phyloP scores from a whole-genome alignment of 2,113 vertebrate genomes.

The Colossoma macropomum region DNA sequence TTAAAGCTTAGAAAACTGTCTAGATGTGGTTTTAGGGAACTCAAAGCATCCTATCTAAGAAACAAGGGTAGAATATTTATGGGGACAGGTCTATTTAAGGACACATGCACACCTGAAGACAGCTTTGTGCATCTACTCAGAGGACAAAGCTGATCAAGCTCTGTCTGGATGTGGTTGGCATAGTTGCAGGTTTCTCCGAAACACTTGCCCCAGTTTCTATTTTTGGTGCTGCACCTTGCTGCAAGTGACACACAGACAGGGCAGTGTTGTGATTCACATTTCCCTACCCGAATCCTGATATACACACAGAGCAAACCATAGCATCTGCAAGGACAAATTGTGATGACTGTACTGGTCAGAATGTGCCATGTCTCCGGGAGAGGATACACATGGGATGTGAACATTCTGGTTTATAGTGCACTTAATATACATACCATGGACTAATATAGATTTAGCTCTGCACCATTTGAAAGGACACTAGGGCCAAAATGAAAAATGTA shows the following conservation, averaged over 20 bases:
- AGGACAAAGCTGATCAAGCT: slow-evolving; percentile 71
- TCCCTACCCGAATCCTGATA: background rate
- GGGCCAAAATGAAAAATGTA: no score
- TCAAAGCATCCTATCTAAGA: background rate
- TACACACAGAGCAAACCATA: background rate
- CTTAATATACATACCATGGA: no score
- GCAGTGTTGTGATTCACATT: slow-evolving; percentile 54
- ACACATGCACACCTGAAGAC: background rate
- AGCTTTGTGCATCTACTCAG: background rate
- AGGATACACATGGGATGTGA: no score
- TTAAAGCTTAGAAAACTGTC: slow-evolving; percentile 3
- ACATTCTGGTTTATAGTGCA: no score
- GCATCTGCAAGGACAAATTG: background rate
- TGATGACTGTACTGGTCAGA: no score
- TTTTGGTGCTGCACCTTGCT: slow-evolving; percentile 71
- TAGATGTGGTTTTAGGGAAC: background rate
- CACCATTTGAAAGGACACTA: no score
- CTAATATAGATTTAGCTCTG: no score
- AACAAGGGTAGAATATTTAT: background rate
- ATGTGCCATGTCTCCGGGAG: no score
- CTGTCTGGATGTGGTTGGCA: slow-evolving; percentile 57
- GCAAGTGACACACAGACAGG: slow-evolving; percentile 4
- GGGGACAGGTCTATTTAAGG: background rate
- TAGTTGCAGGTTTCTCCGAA: slow-evolving; percentile 72
- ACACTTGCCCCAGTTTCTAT: slow-evolving; percentile 72